These are phyloP conservation scores for Chrysodeixis includens DNA, from an alignment of 2,888 invertebrate species.

Conservation along the genomic window DNA sequence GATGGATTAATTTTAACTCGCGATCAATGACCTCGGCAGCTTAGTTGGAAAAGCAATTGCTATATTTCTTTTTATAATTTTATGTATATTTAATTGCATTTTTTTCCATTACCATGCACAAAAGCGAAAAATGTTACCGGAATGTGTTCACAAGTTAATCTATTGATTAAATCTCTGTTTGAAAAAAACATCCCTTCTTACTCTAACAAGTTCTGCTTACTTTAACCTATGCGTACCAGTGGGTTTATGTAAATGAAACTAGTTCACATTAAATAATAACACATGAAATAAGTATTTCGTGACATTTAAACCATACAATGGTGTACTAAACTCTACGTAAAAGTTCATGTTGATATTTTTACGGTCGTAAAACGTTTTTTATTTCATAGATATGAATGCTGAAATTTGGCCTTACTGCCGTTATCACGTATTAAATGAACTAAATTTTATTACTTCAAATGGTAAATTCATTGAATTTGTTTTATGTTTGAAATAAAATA, in stretches of 20 bases:
- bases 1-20: too few relatives aligned
- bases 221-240: neutral
- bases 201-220: too few relatives aligned
- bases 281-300: neutral
- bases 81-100: too few relatives aligned
- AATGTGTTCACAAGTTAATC: too few relatives aligned
- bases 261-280: neutral
- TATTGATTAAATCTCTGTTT: too few relatives aligned
- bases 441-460: slow-evolving; percentile 34
- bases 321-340: slow-evolving; percentile 7
- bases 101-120: too few relatives aligned
- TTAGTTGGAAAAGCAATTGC: too few relatives aligned
- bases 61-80: too few relatives aligned
- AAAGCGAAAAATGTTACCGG: too few relatives aligned
- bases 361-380: slow-evolving; percentile 54
- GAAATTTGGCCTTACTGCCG: slow-evolving; percentile 17
- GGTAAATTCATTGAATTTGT: slow-evolving; percentile 17
- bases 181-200: too few relatives aligned
- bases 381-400: slow-evolving; percentile 27
- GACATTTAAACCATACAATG: slow-evolving; percentile 9
- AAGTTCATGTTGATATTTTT: slow-evolving; percentile 47
- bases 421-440: slow-evolving; percentile 46
- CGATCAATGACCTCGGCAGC: too few relatives aligned
- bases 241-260: neutral
- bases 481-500: neutral